Evolutionary conservation across 2,888 invertebrate species (phyloP).

Genomic region (Podotricha telesiphe): DNA sequence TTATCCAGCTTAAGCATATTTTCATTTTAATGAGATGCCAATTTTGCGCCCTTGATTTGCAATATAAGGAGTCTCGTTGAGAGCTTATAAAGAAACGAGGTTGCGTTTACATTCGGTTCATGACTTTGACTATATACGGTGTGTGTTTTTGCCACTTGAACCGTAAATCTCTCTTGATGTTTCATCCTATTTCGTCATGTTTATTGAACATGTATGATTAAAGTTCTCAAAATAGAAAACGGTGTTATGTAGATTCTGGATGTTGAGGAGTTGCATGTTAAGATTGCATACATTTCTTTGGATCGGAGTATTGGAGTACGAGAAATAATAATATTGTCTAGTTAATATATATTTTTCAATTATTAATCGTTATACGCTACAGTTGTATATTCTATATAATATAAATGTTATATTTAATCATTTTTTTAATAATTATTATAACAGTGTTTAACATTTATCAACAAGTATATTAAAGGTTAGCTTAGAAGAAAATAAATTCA

Average conservation of each 20-base stretch:
- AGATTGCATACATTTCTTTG: neutral
- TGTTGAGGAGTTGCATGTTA: neutral
- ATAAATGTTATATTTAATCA: too few species aligned
- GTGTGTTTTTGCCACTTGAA: slow-evolving; percentile 42
- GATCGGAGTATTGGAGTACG: neutral
- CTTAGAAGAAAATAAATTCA: slow-evolving; percentile 27
- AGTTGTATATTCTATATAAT: too few species aligned
- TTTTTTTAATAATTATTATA: too few species aligned
- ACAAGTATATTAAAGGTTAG: neutral
- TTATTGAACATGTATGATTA: slow-evolving; percentile 26
- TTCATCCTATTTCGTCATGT: slow-evolving; percentile 39
- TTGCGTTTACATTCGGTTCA: slow-evolving; percentile 61
- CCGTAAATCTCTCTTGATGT: slow-evolving; percentile 45
- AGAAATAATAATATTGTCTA: too few species aligned
- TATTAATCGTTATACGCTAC: too few species aligned
- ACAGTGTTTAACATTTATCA: neutral
- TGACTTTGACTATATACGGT: slow-evolving; percentile 55
- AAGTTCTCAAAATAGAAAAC: slow-evolving; percentile 28
- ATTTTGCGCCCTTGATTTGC: slow-evolving; percentile 60
- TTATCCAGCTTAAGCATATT: slow-evolving; percentile 42
- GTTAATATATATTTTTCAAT: too few species aligned
- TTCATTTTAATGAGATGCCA: slow-evolving; percentile 53
- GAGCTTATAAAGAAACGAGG: slow-evolving; percentile 63
- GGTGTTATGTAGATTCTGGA: slow-evolving; percentile 3
- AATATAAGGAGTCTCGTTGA: slow-evolving; percentile 57